Percentiles rank a stretch among this genome's conserved stretches.
These are phyloP conservation scores for Euproctis similis DNA, from an alignment of 2,888 invertebrate species.

Conservation along the genomic window DNA sequence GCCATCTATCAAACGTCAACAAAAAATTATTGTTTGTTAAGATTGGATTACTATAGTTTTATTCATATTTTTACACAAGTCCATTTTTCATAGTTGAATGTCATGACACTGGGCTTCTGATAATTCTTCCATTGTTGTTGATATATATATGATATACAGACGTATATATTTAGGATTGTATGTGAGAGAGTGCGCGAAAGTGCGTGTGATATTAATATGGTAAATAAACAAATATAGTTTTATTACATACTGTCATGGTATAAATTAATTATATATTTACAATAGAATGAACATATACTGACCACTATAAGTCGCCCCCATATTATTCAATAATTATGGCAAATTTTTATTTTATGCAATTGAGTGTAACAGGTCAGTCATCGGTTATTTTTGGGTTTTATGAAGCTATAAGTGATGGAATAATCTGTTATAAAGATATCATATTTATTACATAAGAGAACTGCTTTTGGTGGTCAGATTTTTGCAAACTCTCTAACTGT, in stretches of 20 bases:
- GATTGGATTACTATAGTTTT: slow-evolving; percentile 17
- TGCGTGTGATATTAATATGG: slow-evolving; percentile 36
- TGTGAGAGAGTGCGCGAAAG: slow-evolving; percentile 36
- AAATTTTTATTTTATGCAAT: no score
- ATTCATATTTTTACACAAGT: slow-evolving; percentile 18
- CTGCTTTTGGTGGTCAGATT: no score
- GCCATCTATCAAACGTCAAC: slow-evolving; percentile 23
- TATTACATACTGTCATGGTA: slow-evolving; percentile 22
- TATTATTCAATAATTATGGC: no score
- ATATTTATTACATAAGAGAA: no score
- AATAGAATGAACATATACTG: slow-evolving; percentile 21
- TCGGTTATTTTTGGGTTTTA: no score
- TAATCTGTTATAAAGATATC: no score
- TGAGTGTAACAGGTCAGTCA: no score
- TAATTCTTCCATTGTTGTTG: slow-evolving; percentile 65
- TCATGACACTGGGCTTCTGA: slow-evolving; percentile 55
- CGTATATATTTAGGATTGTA: slow-evolving; percentile 30
- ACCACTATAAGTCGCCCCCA: no score
- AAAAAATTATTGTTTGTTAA: slow-evolving; percentile 25
- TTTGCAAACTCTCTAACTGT: no score
- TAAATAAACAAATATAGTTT: no score
- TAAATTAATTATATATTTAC: slow-evolving; percentile 37
- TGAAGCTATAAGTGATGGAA: no score
- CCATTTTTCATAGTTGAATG: slow-evolving; percentile 32
- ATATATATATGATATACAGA: slow-evolving; percentile 24